Percentiles rank a stretch among this genome's conserved stretches.
Evolutionary conservation across 2,888 invertebrate genomes (phyloP).

Genomic region (Eupithecia exiguata): DNA sequence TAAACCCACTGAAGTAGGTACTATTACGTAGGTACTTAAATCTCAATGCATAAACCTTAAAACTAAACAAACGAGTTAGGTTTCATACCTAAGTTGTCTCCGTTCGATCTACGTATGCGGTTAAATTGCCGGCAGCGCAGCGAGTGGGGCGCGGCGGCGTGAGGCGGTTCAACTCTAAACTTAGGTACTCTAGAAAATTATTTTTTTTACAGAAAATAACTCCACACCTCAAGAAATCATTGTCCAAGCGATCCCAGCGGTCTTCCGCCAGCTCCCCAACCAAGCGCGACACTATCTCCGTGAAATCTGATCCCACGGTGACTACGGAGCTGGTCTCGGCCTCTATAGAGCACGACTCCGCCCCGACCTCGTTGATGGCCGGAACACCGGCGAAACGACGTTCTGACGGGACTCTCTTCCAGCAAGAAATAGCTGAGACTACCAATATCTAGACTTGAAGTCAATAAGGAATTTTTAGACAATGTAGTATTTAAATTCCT

Average conservation of each 20-base stretch:
- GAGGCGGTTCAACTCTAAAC: too few relatives aligned
- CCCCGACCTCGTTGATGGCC: constrained; percentile 61
- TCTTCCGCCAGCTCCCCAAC: constrained; percentile 61
- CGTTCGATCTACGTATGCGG: too few relatives aligned
- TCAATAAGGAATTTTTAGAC: too few relatives aligned
- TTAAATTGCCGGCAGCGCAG: too few relatives aligned
- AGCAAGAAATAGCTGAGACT: constrained; percentile 22
- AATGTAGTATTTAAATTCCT: too few relatives aligned
- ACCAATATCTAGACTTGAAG: background rate
- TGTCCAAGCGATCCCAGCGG: constrained; percentile 52
- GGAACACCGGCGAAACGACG: constrained; percentile 57
- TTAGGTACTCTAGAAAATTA: too few relatives aligned
- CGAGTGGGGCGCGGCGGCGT: too few relatives aligned
- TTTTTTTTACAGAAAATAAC: constrained; percentile 66
- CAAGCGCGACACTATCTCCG: constrained; percentile 63
- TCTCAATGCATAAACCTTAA: too few relatives aligned
- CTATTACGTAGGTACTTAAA: too few relatives aligned
- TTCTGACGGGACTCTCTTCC: constrained; percentile 50
- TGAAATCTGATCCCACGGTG: constrained; percentile 69
- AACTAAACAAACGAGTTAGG: too few relatives aligned
- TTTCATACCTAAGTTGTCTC: too few relatives aligned
- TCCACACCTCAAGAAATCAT: constrained; percentile 63
- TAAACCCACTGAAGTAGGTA: too few relatives aligned
- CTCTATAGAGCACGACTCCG: constrained; percentile 66
- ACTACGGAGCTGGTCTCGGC: constrained; percentile 74